Conservation (phyloP, 2,113 vertebrate species). For the Scatophagus argus region DNA sequence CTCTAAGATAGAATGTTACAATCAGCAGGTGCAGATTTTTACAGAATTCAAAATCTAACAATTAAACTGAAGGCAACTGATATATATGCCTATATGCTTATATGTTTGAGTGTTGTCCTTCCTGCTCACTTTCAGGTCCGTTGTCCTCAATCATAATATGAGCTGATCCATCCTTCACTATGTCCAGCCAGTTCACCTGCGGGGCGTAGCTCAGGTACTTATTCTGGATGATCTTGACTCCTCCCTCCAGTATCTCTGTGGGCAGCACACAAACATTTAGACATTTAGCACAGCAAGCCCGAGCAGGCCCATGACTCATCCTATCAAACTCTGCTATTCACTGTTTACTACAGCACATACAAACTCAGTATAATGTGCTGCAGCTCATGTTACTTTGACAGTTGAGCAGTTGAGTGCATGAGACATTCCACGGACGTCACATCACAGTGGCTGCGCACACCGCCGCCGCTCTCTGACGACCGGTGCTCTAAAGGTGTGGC, state of each 20-base stretch:
- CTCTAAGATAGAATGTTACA: conserved; percentile 50
- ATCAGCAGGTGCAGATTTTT: conserved; percentile 16
- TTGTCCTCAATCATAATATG: conserved; percentile 84
- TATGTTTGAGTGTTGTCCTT: not conserved
- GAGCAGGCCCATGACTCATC: conserved; percentile 64
- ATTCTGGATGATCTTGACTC: conserved; percentile 89
- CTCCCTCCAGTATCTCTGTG: conserved; percentile 92
- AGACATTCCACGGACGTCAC: conserved; percentile 64
- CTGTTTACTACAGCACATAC: conserved; percentile 54
- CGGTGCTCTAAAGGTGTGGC: conserved; percentile 56
- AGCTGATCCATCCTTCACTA: conserved; percentile 83
- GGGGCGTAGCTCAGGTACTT: conserved; percentile 89
- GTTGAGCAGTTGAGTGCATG: conserved; percentile 58
- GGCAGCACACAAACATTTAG: conserved; percentile 48
- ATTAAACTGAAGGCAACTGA: not conserved
- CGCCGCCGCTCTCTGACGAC: not conserved
- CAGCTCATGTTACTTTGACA: conserved; percentile 66
- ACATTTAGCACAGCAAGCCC: conserved; percentile 51
- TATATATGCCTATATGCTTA: no score
- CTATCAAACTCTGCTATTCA: not conserved
- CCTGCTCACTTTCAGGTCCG: conserved; percentile 77
- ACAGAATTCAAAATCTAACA: not conserved
- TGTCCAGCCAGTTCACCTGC: conserved; percentile 91
- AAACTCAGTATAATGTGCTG: conserved; percentile 10
- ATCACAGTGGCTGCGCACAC: conserved; percentile 33